Conservation (phyloP, 2,797 vertebrate genomes). For the Notamacropus eugenii region DNA sequence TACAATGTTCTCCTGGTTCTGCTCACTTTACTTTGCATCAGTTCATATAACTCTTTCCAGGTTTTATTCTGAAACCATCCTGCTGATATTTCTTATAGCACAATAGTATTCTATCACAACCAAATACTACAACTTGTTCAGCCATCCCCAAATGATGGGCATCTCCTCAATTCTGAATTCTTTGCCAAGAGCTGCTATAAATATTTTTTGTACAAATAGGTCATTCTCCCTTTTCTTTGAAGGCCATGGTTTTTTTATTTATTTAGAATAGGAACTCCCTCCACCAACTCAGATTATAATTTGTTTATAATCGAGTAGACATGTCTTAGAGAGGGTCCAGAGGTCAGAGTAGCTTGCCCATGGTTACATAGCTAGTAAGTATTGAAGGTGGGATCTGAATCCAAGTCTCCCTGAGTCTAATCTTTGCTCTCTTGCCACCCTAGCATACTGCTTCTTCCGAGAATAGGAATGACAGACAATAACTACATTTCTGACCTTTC, state of each 20-base stretch:
- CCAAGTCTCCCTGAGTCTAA: neutral
- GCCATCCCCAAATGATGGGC: neutral
- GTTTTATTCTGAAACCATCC: neutral
- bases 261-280: neutral
- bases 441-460: neutral
- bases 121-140: neutral
- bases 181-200: neutral
- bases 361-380: neutral
- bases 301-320: neutral
- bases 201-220: neutral
- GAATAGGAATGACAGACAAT: neutral
- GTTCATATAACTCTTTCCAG: neutral
- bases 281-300: neutral
- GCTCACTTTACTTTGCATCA: neutral
- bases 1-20: neutral
- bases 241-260: neutral
- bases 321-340: neutral
- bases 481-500: constrained; percentile 9
- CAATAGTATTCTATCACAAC: neutral
- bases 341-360: neutral
- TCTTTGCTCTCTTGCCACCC: no score
- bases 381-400: neutral
- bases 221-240: neutral
- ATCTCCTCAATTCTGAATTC: neutral
- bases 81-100: neutral